phyloP scores from a whole-genome alignment of 2,888 invertebrate species.

The Drosophila atripex region DNA sequence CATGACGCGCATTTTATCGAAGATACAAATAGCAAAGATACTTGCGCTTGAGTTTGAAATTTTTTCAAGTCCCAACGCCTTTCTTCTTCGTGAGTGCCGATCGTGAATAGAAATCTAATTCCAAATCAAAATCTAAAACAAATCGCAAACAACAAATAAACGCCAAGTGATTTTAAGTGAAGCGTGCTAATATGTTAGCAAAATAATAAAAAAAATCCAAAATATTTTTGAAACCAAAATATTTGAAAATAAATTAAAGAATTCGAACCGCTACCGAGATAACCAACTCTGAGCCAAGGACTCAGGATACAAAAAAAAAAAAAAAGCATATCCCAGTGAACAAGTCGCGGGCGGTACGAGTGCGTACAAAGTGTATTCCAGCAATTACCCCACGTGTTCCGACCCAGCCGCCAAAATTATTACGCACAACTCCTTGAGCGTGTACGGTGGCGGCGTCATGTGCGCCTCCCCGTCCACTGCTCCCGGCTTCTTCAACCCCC shows the following conservation, averaged over 20 bases:
- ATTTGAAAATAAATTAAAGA: slow-evolving; percentile 15
- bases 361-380: slow-evolving; percentile 80
- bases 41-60: slow-evolving; percentile 34
- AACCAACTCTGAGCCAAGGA: not conserved
- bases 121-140: slow-evolving; percentile 19
- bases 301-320: not conserved
- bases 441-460: slow-evolving; percentile 85
- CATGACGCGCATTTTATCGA: slow-evolving; percentile 82
- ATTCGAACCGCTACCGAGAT: slow-evolving; percentile 2
- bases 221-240: slow-evolving; percentile 20
- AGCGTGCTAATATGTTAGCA: slow-evolving; percentile 13
- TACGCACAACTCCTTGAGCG: slow-evolving; percentile 84
- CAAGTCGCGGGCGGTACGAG: slow-evolving; percentile 28
- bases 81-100: slow-evolving; percentile 29
- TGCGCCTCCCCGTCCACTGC: slow-evolving; percentile 85
- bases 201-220: slow-evolving; percentile 1
- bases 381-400: slow-evolving; percentile 77
- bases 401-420: slow-evolving; percentile 84
- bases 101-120: slow-evolving; percentile 29
- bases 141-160: slow-evolving; percentile 17
- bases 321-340: slow-evolving; percentile 3
- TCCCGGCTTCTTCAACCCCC: slow-evolving; percentile 84
- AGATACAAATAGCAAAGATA: slow-evolving; percentile 37
- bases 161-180: slow-evolving; percentile 31
- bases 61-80: slow-evolving; percentile 41